These are phyloP conservation scores for Anguilla pacifica DNA, from an alignment of 2,797 vertebrate genomes.

Conservation along the genomic window DNA sequence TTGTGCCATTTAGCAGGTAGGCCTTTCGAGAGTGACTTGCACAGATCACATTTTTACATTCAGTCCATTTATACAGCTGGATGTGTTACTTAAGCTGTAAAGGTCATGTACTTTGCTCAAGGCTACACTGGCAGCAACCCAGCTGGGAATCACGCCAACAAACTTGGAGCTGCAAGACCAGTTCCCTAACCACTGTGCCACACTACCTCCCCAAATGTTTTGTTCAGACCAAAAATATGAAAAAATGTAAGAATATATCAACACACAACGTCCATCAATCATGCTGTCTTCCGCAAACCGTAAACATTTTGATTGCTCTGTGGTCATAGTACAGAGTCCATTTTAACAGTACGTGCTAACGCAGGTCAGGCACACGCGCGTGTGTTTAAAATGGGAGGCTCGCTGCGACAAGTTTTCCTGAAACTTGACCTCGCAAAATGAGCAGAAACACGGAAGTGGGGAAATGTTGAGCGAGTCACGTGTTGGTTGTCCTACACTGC, in stretches of 20 bases:
- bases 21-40: too few relatives aligned
- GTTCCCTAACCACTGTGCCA: neutral
- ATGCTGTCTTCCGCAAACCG: neutral
- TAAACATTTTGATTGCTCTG: neutral
- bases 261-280: neutral
- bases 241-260: neutral
- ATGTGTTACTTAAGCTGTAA: neutral
- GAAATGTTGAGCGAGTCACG: neutral
- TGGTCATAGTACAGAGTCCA: neutral
- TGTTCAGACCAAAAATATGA: neutral
- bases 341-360: neutral
- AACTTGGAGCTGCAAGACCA: too few relatives aligned
- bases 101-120: neutral
- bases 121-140: too few relatives aligned
- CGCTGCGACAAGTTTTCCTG: neutral
- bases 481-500: slow-evolving; percentile 48
- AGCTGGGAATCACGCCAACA: too few relatives aligned
- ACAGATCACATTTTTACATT: too few relatives aligned
- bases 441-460: slow-evolving; percentile 46
- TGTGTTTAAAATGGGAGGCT: neutral
- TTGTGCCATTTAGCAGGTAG: too few relatives aligned
- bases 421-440: slow-evolving; percentile 58
- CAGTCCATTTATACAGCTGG: neutral
- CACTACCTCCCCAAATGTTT: neutral
- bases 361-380: neutral